A percentile compares a stretch with the other conserved stretches of the same genome.
phyloP scores from a whole-genome alignment of 2,113 vertebrate species.

The Psittacara wagleri region DNA sequence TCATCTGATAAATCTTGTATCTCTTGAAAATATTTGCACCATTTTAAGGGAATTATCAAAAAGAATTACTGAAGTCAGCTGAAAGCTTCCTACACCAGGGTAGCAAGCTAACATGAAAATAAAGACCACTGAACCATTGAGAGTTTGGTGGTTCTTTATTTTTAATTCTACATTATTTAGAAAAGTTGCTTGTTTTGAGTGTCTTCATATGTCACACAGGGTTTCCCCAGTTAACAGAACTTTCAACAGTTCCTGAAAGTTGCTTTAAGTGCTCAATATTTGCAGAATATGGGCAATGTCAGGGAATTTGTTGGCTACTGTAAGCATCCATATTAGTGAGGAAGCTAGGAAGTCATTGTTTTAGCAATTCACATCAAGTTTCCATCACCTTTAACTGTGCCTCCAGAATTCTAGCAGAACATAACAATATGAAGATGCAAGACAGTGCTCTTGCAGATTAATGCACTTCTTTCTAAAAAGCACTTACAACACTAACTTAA shows the following conservation, averaged over 20 bases:
- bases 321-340: neutral
- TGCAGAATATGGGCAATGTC: neutral
- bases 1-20: neutral
- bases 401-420: neutral
- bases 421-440: neutral
- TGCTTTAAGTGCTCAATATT: neutral
- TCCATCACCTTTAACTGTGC: neutral
- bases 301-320: neutral
- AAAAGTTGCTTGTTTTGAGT: neutral
- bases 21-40: neutral
- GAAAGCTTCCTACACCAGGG: neutral
- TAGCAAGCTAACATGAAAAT: neutral
- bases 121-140: neutral
- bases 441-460: neutral
- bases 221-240: neutral
- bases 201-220: neutral
- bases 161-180: neutral
- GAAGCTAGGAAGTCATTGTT: neutral
- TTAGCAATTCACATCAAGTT: neutral
- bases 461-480: neutral
- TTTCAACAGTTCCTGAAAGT: neutral
- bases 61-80: neutral
- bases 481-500: constrained; percentile 21
- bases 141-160: neutral
- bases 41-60: neutral